Evolutionary conservation across 2,113 vertebrate species (phyloP).

Genomic region (Jaculus jaculus): DNA sequence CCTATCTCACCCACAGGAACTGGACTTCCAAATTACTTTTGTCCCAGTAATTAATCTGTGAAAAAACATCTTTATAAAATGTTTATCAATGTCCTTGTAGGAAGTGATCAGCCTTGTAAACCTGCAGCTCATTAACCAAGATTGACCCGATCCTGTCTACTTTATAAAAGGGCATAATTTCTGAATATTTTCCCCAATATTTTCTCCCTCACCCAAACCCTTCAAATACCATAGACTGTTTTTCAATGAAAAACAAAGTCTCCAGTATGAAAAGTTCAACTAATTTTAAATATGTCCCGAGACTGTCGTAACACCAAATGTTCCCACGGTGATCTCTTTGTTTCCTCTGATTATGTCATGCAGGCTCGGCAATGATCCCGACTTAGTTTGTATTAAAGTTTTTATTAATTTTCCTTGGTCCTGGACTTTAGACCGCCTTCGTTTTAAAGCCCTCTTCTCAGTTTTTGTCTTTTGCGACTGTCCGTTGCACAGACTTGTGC

Average conservation of each 20-base stretch:
- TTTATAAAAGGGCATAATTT: conserved; percentile 82
- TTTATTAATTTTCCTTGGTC: conserved; percentile 90
- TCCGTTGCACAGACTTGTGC: conserved; percentile 90
- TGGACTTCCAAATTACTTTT: conserved; percentile 84
- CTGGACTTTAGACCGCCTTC: conserved; percentile 91
- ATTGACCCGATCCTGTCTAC: conserved; percentile 83
- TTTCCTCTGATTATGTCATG: conserved; percentile 97
- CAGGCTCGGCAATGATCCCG: conserved; percentile 91
- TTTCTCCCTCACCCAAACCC: conserved; percentile 79
- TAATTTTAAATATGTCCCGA: conserved; percentile 91
- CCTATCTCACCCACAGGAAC: conserved; percentile 86
- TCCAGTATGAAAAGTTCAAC: conserved; percentile 79
- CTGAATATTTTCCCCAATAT: conserved; percentile 82
- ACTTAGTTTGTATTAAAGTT: conserved; percentile 90
- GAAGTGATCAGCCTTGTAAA: conserved; percentile 83
- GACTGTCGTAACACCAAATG: conserved; percentile 92
- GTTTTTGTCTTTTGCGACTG: conserved; percentile 90
- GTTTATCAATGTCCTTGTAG: conserved; percentile 78
- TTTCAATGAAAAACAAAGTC: conserved; percentile 83
- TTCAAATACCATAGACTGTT: conserved; percentile 85
- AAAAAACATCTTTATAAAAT: conserved; percentile 87
- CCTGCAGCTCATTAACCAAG: conserved; percentile 81
- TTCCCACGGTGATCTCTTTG: conserved; percentile 92
- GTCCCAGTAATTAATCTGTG: conserved; percentile 83
- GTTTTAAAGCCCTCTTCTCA: conserved; percentile 94